These are phyloP conservation scores for Etia nguti DNA, from an alignment of 2,113 vertebrate genomes.

Conservation along the genomic window DNA sequence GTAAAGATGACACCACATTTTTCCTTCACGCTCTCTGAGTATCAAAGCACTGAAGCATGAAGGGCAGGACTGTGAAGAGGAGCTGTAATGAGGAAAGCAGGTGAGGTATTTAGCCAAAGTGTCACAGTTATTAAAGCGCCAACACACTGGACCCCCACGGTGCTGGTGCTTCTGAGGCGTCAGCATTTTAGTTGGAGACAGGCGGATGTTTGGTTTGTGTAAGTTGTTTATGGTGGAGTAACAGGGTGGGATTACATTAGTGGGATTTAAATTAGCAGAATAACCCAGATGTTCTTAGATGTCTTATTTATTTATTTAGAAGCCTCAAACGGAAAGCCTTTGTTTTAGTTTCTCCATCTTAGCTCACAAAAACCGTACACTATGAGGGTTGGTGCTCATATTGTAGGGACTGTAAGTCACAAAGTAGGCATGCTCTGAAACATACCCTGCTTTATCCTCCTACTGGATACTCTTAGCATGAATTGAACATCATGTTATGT, in stretches of 20 bases:
- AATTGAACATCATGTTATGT: not conserved
- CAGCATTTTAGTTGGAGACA: not conserved
- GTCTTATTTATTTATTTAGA: not conserved
- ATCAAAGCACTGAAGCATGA: constrained; percentile 37
- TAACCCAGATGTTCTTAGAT: not conserved
- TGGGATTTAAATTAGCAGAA: rapidly evolving
- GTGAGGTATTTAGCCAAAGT: constrained; percentile 57
- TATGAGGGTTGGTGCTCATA: not conserved
- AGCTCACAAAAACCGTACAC: not conserved
- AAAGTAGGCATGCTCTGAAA: not conserved
- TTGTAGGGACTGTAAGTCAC: not conserved
- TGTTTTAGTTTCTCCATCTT: not conserved
- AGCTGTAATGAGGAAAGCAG: constrained; percentile 64
- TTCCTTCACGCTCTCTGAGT: constrained; percentile 39
- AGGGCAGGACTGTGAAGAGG: constrained; percentile 31
- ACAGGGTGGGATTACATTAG: not conserved
- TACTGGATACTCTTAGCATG: not conserved
- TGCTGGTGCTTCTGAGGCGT: not conserved
- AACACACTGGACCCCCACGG: constrained; percentile 36
- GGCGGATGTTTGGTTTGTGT: not conserved
- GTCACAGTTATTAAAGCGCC: constrained; percentile 55
- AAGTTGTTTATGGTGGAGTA: not conserved
- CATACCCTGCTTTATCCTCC: not conserved
- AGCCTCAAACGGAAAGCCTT: not conserved
- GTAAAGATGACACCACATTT: constrained; percentile 49